These are phyloP conservation scores for Cephalopterus ornatus DNA, from an alignment of 2,113 vertebrate genomes.

Conservation along the genomic window DNA sequence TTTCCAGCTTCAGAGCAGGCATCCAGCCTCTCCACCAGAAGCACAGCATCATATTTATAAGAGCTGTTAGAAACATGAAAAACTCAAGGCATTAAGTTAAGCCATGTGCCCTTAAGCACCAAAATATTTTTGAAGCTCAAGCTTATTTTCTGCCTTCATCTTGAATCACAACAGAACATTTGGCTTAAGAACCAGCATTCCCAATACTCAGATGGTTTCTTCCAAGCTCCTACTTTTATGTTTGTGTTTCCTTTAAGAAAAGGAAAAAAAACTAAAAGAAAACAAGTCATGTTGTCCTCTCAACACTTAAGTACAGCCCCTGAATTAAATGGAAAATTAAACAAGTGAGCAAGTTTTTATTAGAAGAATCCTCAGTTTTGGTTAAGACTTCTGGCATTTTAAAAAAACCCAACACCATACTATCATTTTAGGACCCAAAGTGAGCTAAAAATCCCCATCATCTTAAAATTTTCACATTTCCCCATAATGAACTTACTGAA, in stretches of 20 bases:
- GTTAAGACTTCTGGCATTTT: background rate
- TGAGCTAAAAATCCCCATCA: background rate
- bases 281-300: background rate
- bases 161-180: background rate
- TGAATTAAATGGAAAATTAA: background rate
- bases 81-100: background rate
- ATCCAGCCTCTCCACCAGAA: background rate
- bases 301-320: fast-evolving
- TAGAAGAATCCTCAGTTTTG: background rate
- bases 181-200: background rate
- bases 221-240: too few relatives aligned
- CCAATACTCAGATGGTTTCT: background rate
- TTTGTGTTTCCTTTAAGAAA: background rate
- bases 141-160: background rate
- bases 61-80: background rate
- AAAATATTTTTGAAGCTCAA: background rate
- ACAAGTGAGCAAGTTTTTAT: fast-evolving
- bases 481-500: background rate
- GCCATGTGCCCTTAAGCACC: background rate
- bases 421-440: background rate
- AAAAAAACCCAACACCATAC: too few relatives aligned
- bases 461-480: background rate
- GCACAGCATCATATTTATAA: background rate
- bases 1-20: background rate
- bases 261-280: background rate